Evolutionary conservation across 35 echinoderm and acorn worm species (phyloP).

Genomic region (Ophioderma brevispina): DNA sequence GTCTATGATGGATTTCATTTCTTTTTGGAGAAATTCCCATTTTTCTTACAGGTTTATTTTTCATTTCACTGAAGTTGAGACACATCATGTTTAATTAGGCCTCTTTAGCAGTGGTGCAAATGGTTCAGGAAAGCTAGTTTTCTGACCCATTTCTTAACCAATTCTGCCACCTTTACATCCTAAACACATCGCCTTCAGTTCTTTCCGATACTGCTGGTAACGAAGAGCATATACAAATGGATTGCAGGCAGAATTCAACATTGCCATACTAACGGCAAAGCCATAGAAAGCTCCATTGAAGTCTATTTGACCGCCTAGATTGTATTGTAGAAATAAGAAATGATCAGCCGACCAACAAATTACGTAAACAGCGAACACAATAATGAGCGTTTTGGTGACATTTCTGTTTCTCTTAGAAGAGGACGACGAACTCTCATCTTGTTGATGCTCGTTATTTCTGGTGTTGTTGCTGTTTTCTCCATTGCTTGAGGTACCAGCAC

Average conservation of each 20-base stretch:
- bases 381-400: slow-evolving; percentile 25
- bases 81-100: too few species aligned
- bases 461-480: too few species aligned
- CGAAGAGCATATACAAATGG: slow-evolving; percentile 75
- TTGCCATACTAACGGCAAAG: slow-evolving; percentile 52
- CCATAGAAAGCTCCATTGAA: slow-evolving; percentile 52
- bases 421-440: neutral
- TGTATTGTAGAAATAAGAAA: slow-evolving; percentile 70
- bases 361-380: slow-evolving; percentile 57
- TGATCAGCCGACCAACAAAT: slow-evolving; percentile 90
- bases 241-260: slow-evolving; percentile 71
- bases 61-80: too few species aligned
- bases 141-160: too few species aligned
- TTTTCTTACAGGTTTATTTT: too few species aligned
- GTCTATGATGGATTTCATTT: too few species aligned
- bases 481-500: too few species aligned
- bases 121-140: too few species aligned
- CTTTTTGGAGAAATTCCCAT: too few species aligned
- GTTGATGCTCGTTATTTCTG: too few species aligned
- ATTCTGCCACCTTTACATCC: too few species aligned
- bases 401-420: neutral
- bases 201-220: slow-evolving; percentile 60
- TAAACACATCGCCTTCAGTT: slow-evolving; percentile 42
- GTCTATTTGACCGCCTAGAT: slow-evolving; percentile 66
- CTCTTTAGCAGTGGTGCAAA: too few species aligned